A percentile compares a stretch with the other conserved stretches of the same genome.
Conservation (phyloP, 2,113 vertebrate species). For the Heptranchias perlo region DNA sequence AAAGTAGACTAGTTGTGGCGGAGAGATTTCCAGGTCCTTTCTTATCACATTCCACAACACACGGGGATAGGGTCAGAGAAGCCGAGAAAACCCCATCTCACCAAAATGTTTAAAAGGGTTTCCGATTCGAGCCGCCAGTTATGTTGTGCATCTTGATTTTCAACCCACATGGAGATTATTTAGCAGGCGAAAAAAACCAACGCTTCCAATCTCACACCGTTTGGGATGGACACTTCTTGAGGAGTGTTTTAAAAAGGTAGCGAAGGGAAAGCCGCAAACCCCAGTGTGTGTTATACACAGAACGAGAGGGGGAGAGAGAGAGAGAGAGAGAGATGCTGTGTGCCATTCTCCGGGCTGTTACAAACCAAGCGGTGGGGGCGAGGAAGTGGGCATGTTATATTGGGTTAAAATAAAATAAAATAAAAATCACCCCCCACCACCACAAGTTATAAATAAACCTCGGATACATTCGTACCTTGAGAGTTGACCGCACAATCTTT, state of each 20-base stretch:
- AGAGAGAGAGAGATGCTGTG: neutral
- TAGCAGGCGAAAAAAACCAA: slow-evolving; percentile 30
- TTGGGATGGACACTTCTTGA: neutral
- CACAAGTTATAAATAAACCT: neutral
- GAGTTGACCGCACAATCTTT: neutral
- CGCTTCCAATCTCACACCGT: neutral
- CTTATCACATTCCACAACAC: neutral
- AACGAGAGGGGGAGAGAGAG: slow-evolving; percentile 35
- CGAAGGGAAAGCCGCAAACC: slow-evolving; percentile 49
- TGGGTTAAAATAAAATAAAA: neutral
- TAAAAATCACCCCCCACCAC: no score
- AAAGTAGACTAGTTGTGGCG: neutral
- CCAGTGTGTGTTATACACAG: slow-evolving; percentile 32
- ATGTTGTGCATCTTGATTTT: no score
- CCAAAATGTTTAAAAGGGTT: neutral
- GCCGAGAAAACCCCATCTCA: neutral
- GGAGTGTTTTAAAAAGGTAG: slow-evolving; percentile 42
- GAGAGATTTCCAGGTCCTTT: neutral
- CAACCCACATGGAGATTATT: slow-evolving; percentile 40
- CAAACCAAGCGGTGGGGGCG: neutral
- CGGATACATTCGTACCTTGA: neutral
- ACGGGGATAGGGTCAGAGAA: neutral
- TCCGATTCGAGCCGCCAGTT: neutral
- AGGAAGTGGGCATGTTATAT: neutral
- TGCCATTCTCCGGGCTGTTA: neutral